Percentiles rank a stretch among this genome's conserved stretches.
Conservation (phyloP, 2,888 invertebrate genomes). For the Pyrrhosoma nymphula region DNA sequence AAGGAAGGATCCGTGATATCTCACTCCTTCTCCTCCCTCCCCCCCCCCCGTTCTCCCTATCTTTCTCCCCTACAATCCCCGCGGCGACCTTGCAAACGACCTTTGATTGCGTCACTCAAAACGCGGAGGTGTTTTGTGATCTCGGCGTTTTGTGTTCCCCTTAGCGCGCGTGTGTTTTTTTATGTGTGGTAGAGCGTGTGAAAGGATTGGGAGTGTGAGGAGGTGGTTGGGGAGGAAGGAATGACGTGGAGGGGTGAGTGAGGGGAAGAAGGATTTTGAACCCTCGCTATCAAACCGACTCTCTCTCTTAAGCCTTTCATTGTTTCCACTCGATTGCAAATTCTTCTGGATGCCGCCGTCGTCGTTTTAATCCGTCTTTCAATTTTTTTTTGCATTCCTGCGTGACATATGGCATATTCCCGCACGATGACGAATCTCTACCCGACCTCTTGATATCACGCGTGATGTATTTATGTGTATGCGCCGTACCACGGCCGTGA, state of each 20-base stretch:
- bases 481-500: background rate
- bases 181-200: background rate
- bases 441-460: background rate
- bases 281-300: conserved; percentile 8
- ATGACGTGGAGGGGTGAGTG: background rate
- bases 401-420: conserved; percentile 3
- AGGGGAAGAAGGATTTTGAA: background rate
- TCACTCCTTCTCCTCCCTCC: background rate
- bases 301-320: background rate
- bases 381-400: background rate
- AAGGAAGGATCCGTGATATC: background rate
- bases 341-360: conserved; percentile 7
- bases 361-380: background rate
- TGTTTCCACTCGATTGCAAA: background rate
- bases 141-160: conserved; percentile 4
- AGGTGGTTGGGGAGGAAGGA: background rate
- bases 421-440: conserved; percentile 1
- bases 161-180: background rate
- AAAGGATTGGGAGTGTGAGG: background rate
- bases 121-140: conserved; percentile 17
- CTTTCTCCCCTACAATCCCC: background rate
- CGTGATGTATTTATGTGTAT: background rate
- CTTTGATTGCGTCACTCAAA: conserved; percentile 51
- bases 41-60: too few species aligned
- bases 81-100: conserved; percentile 61